Evolutionary conservation across 2,797 vertebrate genomes (phyloP).

Genomic region (Aplochiton taeniatus): DNA sequence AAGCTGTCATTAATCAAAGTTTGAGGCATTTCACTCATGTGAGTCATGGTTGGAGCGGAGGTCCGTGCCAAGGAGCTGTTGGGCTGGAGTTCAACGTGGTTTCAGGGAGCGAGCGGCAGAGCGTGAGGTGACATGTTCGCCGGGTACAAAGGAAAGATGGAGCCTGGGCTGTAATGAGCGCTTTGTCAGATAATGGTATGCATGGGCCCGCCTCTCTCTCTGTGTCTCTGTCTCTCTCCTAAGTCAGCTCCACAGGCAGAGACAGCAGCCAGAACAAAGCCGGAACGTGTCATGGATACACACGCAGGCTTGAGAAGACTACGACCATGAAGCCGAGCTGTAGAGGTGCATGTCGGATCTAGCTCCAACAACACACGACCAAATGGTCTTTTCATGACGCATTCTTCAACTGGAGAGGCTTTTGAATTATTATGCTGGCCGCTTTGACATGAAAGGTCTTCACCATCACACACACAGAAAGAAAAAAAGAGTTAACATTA

Average conservation of each 20-base stretch:
- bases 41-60: constrained; percentile 70
- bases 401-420: too few relatives aligned
- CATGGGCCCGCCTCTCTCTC: constrained; percentile 49
- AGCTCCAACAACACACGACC: too few relatives aligned
- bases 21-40: constrained; percentile 74
- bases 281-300: constrained; percentile 52
- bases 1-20: constrained; percentile 51
- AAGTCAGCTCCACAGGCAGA: constrained; percentile 57
- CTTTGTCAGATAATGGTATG: constrained; percentile 75
- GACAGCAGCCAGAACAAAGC: constrained; percentile 58
- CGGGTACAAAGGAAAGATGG: constrained; percentile 67
- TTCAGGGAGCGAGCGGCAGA: constrained; percentile 47
- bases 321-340: constrained; percentile 27
- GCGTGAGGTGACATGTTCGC: constrained; percentile 76
- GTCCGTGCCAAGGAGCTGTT: constrained; percentile 57
- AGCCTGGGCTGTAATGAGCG: constrained; percentile 74
- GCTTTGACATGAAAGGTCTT: too few relatives aligned
- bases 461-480: too few relatives aligned
- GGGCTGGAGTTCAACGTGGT: constrained; percentile 50
- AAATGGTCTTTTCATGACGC: too few relatives aligned
- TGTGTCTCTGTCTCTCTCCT: constrained; percentile 49
- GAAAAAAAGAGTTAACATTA: too few relatives aligned
- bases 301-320: neutral
- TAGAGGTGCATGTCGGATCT: neutral
- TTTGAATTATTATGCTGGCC: too few relatives aligned